Evolutionary conservation across 2,797 vertebrate species (phyloP).

Genomic region (Acanthopagrus latus): DNA sequence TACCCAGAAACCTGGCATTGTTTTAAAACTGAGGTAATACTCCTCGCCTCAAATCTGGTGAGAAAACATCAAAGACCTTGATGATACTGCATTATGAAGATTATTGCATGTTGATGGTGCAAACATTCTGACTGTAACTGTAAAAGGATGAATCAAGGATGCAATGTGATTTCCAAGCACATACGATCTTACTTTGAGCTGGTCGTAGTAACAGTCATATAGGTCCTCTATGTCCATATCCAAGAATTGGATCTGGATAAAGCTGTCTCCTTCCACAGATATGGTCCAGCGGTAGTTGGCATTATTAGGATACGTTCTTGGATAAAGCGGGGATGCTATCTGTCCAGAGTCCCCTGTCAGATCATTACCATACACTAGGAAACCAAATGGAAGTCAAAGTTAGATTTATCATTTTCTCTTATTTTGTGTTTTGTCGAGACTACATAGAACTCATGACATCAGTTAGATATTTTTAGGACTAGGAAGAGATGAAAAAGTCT

Average conservation of each 20-base stretch:
- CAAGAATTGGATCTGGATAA: constrained; percentile 86
- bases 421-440: not conserved
- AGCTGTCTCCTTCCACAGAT: constrained; percentile 86
- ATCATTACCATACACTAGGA: constrained; percentile 92
- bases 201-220: constrained; percentile 86
- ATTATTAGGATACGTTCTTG: constrained; percentile 88
- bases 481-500: too few relatives aligned
- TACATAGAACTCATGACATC: not conserved
- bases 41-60: too few relatives aligned
- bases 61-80: too few relatives aligned
- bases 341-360: constrained; percentile 89
- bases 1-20: too few relatives aligned
- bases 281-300: constrained; percentile 92
- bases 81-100: too few relatives aligned
- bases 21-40: too few relatives aligned
- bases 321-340: constrained; percentile 95
- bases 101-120: not conserved
- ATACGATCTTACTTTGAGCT: constrained; percentile 83
- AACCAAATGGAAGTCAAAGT: constrained; percentile 39
- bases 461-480: too few relatives aligned
- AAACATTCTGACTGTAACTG: not conserved
- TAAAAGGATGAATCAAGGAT: not conserved
- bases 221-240: constrained; percentile 91
- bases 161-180: not conserved
- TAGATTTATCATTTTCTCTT: constrained; percentile 1